phyloP scores from a whole-genome alignment of 2,797 vertebrate genomes.

The Paedocypris micromegethes region DNA sequence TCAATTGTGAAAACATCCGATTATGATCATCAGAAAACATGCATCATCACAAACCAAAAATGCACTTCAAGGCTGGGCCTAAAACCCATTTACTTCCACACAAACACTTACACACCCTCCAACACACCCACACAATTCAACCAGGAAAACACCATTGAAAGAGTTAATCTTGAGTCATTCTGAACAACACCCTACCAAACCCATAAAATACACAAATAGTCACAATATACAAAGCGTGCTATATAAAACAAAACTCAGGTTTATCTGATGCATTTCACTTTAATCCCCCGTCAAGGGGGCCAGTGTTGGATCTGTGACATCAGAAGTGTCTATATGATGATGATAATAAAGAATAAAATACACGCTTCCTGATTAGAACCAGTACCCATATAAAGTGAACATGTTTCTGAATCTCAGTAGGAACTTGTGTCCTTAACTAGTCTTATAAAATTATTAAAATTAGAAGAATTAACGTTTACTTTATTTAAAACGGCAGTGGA shows the following conservation, averaged over 20 bases:
- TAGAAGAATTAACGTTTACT: no score
- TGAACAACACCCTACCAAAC: constrained; percentile 38
- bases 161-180: constrained; percentile 35
- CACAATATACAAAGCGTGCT: not conserved
- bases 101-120: constrained; percentile 23
- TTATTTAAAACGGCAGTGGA: no score
- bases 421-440: not conserved
- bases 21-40: no score
- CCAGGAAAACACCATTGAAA: constrained; percentile 12
- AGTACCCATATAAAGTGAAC: not conserved
- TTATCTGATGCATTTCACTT: constrained; percentile 4
- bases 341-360: not conserved
- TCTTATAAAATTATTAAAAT: not conserved
- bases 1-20: no score
- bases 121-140: constrained; percentile 27
- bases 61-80: not conserved
- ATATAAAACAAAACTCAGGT: not conserved
- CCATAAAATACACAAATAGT: constrained; percentile 36
- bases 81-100: constrained; percentile 7
- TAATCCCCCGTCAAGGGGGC: constrained; percentile 5
- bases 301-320: constrained; percentile 3
- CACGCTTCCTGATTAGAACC: not conserved
- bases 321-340: constrained; percentile 1
- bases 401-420: not conserved
- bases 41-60: not conserved